Evolutionary conservation across 2,797 vertebrate species (phyloP), one percentile per base, ranked within the genome.

Genomic region (Hydrocynus forskahlii): DNA sequence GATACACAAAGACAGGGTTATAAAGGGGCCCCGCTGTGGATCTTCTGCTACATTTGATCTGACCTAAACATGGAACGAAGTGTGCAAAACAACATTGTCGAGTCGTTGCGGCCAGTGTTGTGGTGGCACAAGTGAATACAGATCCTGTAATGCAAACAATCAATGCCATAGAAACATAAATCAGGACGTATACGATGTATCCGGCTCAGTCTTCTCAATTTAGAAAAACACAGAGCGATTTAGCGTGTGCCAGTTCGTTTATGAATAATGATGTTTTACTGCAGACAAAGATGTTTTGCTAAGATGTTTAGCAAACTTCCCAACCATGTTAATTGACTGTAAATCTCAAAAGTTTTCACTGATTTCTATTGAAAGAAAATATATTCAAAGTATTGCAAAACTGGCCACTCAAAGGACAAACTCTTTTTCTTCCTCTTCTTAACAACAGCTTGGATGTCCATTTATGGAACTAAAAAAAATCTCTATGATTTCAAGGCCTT

Each of bases 401-500:
- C 83, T 89, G 89, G 89, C 89, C 89, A 89, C 91, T 93, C 87
- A 89, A 91, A 92, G 91, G 88, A 92, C 89, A 91, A 92, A 89
- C 88, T 87, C 88, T 92, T 86, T 90, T 83, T 84, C 63, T 29
- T 89, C 81, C 89, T 88, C 88, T 91, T 94, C 93, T 91, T 88
- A 87, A 92, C 91, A 94, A 95, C 91, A 90, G 93, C 91, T 93
- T 93, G 89, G 93, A 94, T 94, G 90, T 88, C 90, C 90, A 91
- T 91, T 90, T 88, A 90, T 94, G 96, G 94, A 95, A 93, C 88
- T 88, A 88, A 90, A 91, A 93, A 83, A 89, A 90, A 90, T 40
- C 89, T 94, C 94, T 92, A 90, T 92, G 89, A 94, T 92, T 95
- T 95, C 94, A 94, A 92, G 93, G 92, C 86, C 83, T 80, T 85